Evolutionary conservation across 1,140 invertebrate genomes (phyloP), one percentile per base, ranked within the genome.

Genomic region (Rhysida immarginata): DNA sequence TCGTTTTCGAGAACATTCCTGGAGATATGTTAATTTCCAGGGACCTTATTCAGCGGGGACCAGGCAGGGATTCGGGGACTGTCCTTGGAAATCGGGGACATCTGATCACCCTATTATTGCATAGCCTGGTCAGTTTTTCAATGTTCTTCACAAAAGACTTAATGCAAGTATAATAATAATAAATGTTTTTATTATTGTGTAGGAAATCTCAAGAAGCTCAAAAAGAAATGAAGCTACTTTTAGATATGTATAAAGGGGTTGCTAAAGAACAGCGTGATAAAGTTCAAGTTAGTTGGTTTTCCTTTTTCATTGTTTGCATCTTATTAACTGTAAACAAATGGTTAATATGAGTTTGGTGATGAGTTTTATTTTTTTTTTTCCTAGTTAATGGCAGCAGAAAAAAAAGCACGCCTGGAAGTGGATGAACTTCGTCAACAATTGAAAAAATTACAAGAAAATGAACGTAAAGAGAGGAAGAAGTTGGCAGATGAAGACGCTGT

Each of bases 221-320:
- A 51, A 66, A 67, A 59, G 74, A 75, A 71, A 80, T 96, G 81
- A 96, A 96, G 68, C 71, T 97, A 3, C 69, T 96, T 3, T 73
- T 96, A 58, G 93, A 97, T 66, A 96, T 96, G 89, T 95, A 96
- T 71, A 96, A 96, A 76, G 86, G 88, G 42, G 87, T 91, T 20
- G 87, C 89, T 44, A 96, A 96, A 73, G 94, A 97, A 66, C 88
- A 92, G 68, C 74, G 93, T 21, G 93, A 97, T 66, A 96, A 96
- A 74, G 91, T 92, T 45, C 89, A 94, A 73, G 71, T 72, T 61
- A 59, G 55, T 55, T 26, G 18, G 1, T 35, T n/a, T n/a, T n/a
- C n/a, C n/a, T n/a, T n/a, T n/a, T n/a, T n/a, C n/a, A n/a, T n/a
- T n/a, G n/a, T n/a, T n/a, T n/a, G n/a, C n/a, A n/a, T n/a, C n/a